phyloP scores from a whole-genome alignment of 2,797 vertebrate species.

The Adrianichthys oophorus region DNA sequence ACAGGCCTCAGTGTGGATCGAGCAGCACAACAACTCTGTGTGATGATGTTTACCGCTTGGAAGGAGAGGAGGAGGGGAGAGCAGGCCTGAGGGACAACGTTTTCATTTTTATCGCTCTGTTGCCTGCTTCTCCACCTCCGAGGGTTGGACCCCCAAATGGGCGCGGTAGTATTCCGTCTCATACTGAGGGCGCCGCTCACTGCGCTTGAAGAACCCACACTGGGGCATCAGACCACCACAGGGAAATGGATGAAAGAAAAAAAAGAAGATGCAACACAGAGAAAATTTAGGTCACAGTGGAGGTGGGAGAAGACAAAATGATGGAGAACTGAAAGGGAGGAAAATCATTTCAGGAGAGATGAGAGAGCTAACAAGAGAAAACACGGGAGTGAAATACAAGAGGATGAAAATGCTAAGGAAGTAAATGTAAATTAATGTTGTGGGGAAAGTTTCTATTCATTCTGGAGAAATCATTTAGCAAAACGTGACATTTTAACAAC shows the following conservation, averaged over 20 bases:
- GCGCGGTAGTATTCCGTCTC: conserved; percentile 88
- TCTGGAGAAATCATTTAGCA: background rate
- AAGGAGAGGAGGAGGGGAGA: conserved; percentile 71
- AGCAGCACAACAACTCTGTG: conserved; percentile 29
- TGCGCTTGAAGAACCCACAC: conserved; percentile 92
- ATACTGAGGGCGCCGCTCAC: conserved; percentile 78
- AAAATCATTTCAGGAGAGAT: conserved; percentile 31
- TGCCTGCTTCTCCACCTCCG: conserved; percentile 85
- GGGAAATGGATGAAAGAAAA: conserved; percentile 8
- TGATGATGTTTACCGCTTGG: conserved; percentile 70
- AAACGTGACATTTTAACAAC: too few relatives aligned
- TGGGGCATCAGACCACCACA: conserved; percentile 58
- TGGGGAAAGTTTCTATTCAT: conserved; percentile 1
- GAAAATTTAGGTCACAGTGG: conserved; percentile 20
- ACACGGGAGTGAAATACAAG: background rate
- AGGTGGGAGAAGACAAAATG: conserved; percentile 25
- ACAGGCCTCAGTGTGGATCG: conserved; percentile 28
- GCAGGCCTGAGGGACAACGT: conserved; percentile 64
- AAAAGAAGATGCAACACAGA: conserved; percentile 13
- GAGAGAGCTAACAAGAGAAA: conserved; percentile 20
- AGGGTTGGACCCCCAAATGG: conserved; percentile 87
- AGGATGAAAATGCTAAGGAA: conserved; percentile 7
- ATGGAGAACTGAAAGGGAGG: conserved; percentile 32
- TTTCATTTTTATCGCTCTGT: conserved; percentile 73
- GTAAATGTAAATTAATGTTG: background rate